Base-by-base conservation (phyloP, 2,797 vertebrate genomes). In the Falco rusticolus region DNA sequence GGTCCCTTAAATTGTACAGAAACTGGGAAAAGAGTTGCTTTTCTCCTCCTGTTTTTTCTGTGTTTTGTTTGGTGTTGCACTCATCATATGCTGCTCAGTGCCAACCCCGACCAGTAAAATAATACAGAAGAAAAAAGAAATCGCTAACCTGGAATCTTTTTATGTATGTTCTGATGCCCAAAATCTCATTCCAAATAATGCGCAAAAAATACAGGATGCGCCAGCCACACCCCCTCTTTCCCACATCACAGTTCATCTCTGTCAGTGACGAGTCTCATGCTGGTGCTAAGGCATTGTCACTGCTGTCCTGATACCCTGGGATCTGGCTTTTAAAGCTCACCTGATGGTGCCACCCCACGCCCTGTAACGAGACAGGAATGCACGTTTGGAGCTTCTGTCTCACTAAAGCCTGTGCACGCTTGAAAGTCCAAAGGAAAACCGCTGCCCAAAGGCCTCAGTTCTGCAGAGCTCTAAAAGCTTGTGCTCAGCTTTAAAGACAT, bases 211-310 rank as follows among this genome's bases (percentile, higher is more conserved):
- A 13, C 21, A 20, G 25, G 37, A 71, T 0, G 0, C 78, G 60
- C 50, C 68, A 92, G 54, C 26, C 48, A 28, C 9, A 39, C n/a
- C 56, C 75, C 20, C 34, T 57, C 41, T 53, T 83, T 83, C 47
- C 53, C 22, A 80, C 48, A 85, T 41, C 26, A 50, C 5, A 0
- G 1, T 26, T 88, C 47, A 69, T 48, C 70, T 71, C 56, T 86
- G 76, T 57, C 93, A 56, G 34, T 71, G 47, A 54, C 79, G 91
- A 70, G 48, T 14, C 84, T 82, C 87, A 68, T 80, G 64, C 78
- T 80, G 41, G n/a, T 85, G 90, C 41, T 74, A 83, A 60, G 28
- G n/a, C 10, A 31, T 15, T 86, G 47, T 13, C 59, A 10, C 7
- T 50, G 16, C 47, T 65, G 60, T 24, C 47, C 25, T 68, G 28